A percentile compares a stretch with the other conserved stretches of the same genome.
These are phyloP conservation scores for Apis florea DNA, from an alignment of 1,140 invertebrate genomes.

Conservation along the genomic window DNA sequence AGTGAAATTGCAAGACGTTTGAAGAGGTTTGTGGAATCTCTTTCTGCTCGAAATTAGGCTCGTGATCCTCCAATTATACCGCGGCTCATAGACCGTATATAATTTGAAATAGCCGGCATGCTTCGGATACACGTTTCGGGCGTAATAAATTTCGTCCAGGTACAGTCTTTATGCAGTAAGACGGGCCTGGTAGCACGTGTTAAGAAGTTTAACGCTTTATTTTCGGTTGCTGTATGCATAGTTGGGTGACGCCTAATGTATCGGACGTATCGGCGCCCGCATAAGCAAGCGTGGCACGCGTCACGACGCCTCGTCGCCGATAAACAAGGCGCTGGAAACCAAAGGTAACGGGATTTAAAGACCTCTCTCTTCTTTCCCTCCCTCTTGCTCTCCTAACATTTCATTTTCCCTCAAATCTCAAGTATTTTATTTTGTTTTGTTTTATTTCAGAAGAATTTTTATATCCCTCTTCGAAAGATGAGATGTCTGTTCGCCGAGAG, in stretches of 20 bases:
- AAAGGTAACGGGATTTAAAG: constrained; percentile 79
- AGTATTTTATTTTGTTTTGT: too few species aligned
- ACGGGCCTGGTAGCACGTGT: constrained; percentile 25
- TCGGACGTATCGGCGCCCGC: constrained; percentile 64
- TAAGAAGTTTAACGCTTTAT: constrained; percentile 38
- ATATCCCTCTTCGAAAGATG: too few species aligned
- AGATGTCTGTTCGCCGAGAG: too few species aligned
- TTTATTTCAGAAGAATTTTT: constrained; percentile 44
- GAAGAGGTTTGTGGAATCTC: too few species aligned
- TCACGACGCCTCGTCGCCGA: constrained; percentile 63
- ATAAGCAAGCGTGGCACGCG: constrained; percentile 71
- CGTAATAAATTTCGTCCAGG: constrained; percentile 11
- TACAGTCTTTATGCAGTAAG: constrained; percentile 11
- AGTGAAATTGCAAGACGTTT: too few species aligned
- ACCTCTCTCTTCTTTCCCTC: constrained; percentile 60
- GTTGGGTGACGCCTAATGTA: constrained; percentile 39
- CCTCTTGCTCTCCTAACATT: not conserved
- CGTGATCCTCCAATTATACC: too few species aligned
- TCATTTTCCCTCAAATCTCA: too few species aligned
- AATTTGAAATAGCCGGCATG: not conserved
- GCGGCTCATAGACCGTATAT: too few species aligned
- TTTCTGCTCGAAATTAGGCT: too few species aligned
- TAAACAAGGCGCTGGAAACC: constrained; percentile 64
- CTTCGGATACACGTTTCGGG: not conserved
- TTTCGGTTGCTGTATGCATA: constrained; percentile 22